Conservation (phyloP, 1,140 invertebrate genomes). For the Zaprionus vittiger region DNA sequence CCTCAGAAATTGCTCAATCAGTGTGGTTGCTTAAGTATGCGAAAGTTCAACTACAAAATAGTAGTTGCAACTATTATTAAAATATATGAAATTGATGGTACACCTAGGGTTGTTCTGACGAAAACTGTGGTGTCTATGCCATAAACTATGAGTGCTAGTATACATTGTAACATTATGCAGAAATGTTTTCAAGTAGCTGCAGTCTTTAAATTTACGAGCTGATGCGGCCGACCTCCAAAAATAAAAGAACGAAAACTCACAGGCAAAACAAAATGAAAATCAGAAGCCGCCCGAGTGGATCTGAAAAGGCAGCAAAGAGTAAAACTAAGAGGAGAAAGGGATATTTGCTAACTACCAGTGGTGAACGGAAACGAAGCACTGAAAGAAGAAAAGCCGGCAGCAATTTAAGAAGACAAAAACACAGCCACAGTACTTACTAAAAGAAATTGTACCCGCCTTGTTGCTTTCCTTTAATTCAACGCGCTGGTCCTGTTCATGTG, state of each 20-base stretch:
- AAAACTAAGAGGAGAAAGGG: neutral
- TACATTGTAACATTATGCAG: neutral
- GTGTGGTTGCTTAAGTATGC: neutral
- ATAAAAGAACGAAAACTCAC: neutral
- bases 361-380: neutral
- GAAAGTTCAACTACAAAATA: neutral
- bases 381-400: neutral
- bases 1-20: neutral
- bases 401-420: neutral
- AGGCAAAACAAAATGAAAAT: neutral
- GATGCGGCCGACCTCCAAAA: neutral
- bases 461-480: slow-evolving; percentile 1
- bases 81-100: neutral
- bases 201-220: slow-evolving; percentile 4
- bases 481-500: neutral
- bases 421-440: neutral
- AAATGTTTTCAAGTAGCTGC: neutral
- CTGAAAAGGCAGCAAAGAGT: neutral
- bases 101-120: neutral
- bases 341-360: neutral
- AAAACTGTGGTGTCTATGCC: neutral
- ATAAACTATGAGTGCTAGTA: neutral
- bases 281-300: neutral
- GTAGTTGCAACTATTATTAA: neutral
- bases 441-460: neutral